Evolutionary conservation across 2,888 invertebrate species (phyloP).

Genomic region (Agrochola lychnidis): DNA sequence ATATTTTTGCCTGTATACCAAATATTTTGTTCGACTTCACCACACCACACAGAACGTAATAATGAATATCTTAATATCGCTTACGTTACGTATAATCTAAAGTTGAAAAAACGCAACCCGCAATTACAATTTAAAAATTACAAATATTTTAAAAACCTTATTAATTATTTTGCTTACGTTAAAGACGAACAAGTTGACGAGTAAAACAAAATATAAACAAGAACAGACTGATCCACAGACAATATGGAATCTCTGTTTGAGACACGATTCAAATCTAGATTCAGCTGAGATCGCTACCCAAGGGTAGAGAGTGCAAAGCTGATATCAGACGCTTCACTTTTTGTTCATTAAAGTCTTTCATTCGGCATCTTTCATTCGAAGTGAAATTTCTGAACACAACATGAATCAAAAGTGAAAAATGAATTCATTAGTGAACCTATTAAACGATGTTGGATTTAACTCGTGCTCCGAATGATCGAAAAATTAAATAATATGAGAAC

Average conservation of each 20-base stretch:
- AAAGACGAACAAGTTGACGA: neutral
- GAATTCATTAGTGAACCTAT: neutral
- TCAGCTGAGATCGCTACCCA: neutral
- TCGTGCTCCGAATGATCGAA: neutral
- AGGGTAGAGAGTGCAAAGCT: neutral
- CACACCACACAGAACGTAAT: constrained; percentile 1
- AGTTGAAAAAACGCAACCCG: neutral
- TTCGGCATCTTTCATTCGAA: neutral
- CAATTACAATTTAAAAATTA: neutral
- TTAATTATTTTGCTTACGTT: neutral
- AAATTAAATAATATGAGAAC: neutral
- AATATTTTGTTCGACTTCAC: neutral
- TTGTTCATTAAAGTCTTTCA: neutral
- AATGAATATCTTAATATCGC: neutral
- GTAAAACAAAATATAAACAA: neutral
- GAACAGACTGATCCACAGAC: neutral
- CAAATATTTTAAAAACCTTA: neutral
- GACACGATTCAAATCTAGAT: neutral
- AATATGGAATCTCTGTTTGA: neutral
- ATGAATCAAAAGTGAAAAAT: neutral
- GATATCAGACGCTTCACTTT: neutral
- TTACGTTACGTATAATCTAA: neutral
- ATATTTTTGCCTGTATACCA: neutral
- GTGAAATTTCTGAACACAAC: neutral
- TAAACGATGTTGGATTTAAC: neutral